phyloP scores from a whole-genome alignment of 1,140 invertebrate genomes.

The Papilio machaon region DNA sequence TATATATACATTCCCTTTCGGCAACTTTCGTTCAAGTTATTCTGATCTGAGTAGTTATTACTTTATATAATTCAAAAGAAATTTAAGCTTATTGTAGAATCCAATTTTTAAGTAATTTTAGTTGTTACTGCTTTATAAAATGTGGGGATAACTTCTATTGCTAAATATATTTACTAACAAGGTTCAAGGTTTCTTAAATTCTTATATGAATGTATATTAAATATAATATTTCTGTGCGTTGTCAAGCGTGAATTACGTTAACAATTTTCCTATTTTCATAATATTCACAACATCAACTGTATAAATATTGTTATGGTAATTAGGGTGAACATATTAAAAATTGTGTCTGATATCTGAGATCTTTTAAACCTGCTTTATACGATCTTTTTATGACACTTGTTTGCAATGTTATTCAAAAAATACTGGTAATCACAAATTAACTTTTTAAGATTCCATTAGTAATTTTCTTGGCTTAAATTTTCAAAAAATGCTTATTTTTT shows the following conservation, averaged over 20 bases:
- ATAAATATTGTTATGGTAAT: neutral
- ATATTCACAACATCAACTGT: neutral
- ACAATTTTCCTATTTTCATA: neutral
- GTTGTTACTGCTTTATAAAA: neutral
- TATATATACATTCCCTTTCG: neutral
- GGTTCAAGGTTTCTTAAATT: neutral
- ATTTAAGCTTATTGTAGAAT: too few species aligned
- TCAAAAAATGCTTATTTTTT: slow-evolving; percentile 6
- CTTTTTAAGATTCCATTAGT: neutral
- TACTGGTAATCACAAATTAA: neutral
- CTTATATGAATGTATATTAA: neutral
- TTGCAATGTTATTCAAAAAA: neutral
- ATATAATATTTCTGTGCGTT: neutral
- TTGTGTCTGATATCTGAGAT: too few species aligned
- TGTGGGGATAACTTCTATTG: too few species aligned
- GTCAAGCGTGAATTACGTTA: neutral
- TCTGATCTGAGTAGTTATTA: neutral
- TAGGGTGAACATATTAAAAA: neutral
- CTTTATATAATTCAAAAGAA: neutral
- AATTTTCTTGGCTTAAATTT: neutral
- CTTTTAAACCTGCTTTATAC: neutral
- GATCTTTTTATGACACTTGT: neutral
- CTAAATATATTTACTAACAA: neutral
- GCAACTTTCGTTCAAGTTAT: neutral
- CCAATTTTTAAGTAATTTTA: neutral